Evolutionary conservation across 2,113 vertebrate genomes (phyloP).

Genomic region (Clupea harengus): DNA sequence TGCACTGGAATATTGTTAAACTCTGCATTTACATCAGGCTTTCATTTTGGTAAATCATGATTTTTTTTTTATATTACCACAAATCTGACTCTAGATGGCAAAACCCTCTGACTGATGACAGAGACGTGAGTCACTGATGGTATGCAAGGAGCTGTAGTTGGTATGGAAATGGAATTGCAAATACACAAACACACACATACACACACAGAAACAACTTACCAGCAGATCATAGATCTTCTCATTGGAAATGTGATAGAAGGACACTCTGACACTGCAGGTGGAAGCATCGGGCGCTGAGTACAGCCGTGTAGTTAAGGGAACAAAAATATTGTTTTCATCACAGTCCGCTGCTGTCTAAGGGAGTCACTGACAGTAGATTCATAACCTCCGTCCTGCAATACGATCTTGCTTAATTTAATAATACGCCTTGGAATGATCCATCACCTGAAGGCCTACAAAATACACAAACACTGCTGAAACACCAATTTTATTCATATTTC

Average conservation of each 20-base stretch:
- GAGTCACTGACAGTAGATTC: neutral
- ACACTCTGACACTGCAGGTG: slow-evolving; percentile 49
- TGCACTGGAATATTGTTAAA: neutral
- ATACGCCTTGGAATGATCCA: neutral
- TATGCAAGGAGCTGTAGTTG: neutral
- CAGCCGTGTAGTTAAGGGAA: slow-evolving; percentile 29
- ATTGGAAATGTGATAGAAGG: slow-evolving; percentile 58
- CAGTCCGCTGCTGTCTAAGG: neutral
- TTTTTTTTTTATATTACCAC: no score
- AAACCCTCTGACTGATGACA: neutral
- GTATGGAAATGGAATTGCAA: neutral
- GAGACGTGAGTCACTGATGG: neutral
- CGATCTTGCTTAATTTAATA: neutral
- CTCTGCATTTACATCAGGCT: no score
- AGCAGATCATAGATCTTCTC: slow-evolving; percentile 61
- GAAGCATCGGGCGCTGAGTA: slow-evolving; percentile 43
- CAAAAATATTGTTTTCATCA: neutral
- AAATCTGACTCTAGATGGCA: neutral
- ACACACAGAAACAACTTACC: slow-evolving; percentile 47
- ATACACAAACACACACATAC: neutral
- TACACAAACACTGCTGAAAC: neutral
- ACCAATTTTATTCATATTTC: neutral
- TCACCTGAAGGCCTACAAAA: neutral
- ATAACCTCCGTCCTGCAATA: neutral
- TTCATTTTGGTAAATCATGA: neutral